Base-by-base conservation (phyloP, 37 sponge, comb jelly and placozoan genomes). In the Agelas oroides region DNA sequence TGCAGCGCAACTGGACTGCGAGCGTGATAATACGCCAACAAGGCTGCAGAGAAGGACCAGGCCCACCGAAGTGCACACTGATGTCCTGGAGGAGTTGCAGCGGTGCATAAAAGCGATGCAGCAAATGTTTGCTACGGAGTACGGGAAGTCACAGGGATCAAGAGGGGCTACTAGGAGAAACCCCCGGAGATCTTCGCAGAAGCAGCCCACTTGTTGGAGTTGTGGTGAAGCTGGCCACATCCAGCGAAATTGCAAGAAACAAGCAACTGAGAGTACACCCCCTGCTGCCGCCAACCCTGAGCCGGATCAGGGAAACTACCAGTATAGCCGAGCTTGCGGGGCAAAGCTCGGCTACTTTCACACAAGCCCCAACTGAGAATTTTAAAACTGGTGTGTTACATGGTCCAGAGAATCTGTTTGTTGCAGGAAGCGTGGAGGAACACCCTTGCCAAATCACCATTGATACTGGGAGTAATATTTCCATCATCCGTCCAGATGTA, bases 401-500 rank as follows among this genome's bases (percentile, higher is more conserved):
- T 11, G 46, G 34, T 52, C 16, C 2, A 52, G 18, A 73, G 23
- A 59, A 61, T 59, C 34, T 76, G 34, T 21, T 59, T 30, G 5
- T 76, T 56, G 61, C 59, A 35, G 77, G 77, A 28, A 24, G 5
- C 19, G 40, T 76, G n/a, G 40, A 25, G 20, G 77, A 61, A 5
- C 25, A 23, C 11, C 8, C 59, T 8, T 76, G 77, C 37, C 8
- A 76, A 6, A 56, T 76, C 34, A 76, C 77, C 36, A 33, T 76
- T 5, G 77, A 76, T 37, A 76, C 77, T 27, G 77, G 77, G 61
- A 76, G 77, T 33, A 76, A 76, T 37, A 59, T 76, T 5, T 76
- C 77, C 74, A 73, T 73, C 21, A 54, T 46, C 28, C 40, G 74
- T 23, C 74, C 74, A 39, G 74, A 73, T 30, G 17, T 73, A 2